Conservation (phyloP, 2,888 invertebrate genomes). For the Vanessa cardui region DNA sequence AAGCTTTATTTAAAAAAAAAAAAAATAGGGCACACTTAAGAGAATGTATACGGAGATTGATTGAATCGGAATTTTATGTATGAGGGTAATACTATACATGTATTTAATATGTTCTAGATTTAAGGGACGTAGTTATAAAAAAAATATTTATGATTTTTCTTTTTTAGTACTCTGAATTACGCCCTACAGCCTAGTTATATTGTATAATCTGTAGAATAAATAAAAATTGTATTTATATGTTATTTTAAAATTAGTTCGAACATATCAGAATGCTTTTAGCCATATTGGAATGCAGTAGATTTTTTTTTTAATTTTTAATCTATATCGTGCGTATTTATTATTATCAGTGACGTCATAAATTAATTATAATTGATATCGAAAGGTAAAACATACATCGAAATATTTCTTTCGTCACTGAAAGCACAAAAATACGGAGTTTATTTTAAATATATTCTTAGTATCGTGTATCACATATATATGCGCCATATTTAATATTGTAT, state of each 20-base stretch:
- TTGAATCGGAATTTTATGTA: constrained; percentile 42
- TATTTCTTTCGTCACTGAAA: neutral
- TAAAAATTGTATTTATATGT: constrained; percentile 23
- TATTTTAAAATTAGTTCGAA: constrained; percentile 29
- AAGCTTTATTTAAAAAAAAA: constrained; percentile 34
- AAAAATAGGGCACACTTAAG: constrained; percentile 30
- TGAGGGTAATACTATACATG: constrained; percentile 44
- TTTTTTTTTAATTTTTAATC: neutral
- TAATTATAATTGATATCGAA: neutral
- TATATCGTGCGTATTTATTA: neutral
- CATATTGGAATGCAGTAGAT: neutral
- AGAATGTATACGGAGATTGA: constrained; percentile 47
- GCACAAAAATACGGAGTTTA: neutral
- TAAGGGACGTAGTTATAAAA: constrained; percentile 24
- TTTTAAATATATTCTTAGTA: constrained; percentile 16
- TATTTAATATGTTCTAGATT: constrained; percentile 28
- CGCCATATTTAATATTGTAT: constrained; percentile 28
- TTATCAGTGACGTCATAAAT: neutral
- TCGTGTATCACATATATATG: constrained; percentile 27
- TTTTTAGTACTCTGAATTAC: constrained; percentile 17
- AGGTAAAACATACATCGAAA: neutral
- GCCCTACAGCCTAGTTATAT: constrained; percentile 12
- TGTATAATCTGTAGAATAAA: constrained; percentile 26
- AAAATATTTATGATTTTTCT: constrained; percentile 31
- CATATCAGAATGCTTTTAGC: constrained; percentile 36